Base-by-base conservation (phyloP, 2,888 invertebrate species). In the Drosophila rubida region DNA sequence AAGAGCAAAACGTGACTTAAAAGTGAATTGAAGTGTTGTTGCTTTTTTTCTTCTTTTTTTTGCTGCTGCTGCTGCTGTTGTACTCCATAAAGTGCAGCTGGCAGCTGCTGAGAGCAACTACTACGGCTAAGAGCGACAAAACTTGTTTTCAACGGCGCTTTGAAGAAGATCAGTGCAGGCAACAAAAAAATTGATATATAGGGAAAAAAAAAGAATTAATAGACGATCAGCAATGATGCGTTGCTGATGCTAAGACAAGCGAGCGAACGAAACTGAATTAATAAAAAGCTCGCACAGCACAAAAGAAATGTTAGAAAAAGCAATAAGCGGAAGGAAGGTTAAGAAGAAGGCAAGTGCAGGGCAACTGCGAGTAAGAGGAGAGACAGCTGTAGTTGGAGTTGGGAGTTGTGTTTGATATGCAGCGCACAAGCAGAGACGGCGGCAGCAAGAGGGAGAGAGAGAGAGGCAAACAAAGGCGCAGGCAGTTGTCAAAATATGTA, bases 1-100 rank as follows among this genome's bases (percentile, higher is more conserved):
- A 81, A 78, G 88, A 87, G 85, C 87, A 84, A 88, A 84, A 86
- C 84, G 88, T 88, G 87, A 83, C 84, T 84, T 76, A 85, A 85
- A 85, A 85, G 85, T 85, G 88, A 85, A 85, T 85, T 85, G 84
- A 65, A 68, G 66, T 75, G 61, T 58, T 67, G 62, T 71, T 75
- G 71, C 46, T 72, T 37, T 35, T 41, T 19, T 50, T 14, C 39
- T 16, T 35, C 30, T 19, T 50, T 14, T 30, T 16, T 54, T 11
- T 32, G 68, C 53, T 60, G 8, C 9, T 66, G 49, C 23, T 70
- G 41, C 35, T 68, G 60, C 48, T 67, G 57, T 19, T 72, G 53
- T 63, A 58, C 42, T 37, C 65, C 44, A 48, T 65, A 72, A 78
- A 81, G 66, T 85, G 88, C 84, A 86, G 88, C 87, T 87, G 84